Percentiles rank a stretch among this genome's conserved stretches.
Evolutionary conservation across 2,113 vertebrate genomes (phyloP).

Genomic region (Prochilodus magdalenae): DNA sequence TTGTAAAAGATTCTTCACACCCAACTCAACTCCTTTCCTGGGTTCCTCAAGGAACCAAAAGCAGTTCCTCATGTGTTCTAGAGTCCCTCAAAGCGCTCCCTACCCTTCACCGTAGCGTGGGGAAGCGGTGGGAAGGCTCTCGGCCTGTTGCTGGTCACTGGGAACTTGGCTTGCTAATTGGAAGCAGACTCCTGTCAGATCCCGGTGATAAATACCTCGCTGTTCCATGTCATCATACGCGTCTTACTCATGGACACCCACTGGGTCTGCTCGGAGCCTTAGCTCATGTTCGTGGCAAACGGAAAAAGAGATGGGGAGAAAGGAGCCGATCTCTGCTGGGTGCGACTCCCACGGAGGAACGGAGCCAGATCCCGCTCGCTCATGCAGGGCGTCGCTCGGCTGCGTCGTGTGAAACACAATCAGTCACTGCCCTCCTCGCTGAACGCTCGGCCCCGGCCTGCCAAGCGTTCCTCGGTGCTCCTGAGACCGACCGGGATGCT

Average conservation of each 20-base stretch:
- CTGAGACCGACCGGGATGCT: conserved; percentile 61
- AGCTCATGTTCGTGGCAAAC: conserved; percentile 27
- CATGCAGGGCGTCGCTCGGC: conserved; percentile 48
- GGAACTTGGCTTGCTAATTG: conserved; percentile 12
- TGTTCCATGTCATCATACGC: conserved; percentile 7
- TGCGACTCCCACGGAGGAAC: conserved; percentile 4
- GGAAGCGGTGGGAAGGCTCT: not conserved
- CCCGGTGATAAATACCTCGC: conserved; percentile 13
- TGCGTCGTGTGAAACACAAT: conserved; percentile 63
- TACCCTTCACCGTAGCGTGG: not conserved
- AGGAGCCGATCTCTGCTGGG: conserved; percentile 3
- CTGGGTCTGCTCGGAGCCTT: not conserved
- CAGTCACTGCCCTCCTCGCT: conserved; percentile 72
- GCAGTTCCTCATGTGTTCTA: too few species aligned
- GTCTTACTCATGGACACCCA: not conserved
- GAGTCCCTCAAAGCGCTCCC: not conserved
- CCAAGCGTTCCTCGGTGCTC: conserved; percentile 64
- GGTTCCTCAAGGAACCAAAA: too few species aligned
- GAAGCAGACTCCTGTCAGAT: conserved; percentile 8
- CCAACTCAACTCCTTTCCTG: too few species aligned
- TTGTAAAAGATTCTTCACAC: too few species aligned
- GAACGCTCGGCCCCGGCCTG: conserved; percentile 62
- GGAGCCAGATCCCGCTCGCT: conserved; percentile 69
- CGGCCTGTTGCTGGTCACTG: not conserved
- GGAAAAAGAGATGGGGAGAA: not conserved